A percentile compares a stretch with the other conserved stretches of the same genome.
Conservation (phyloP, 2,888 invertebrate species). For the Andrena flavipes region DNA sequence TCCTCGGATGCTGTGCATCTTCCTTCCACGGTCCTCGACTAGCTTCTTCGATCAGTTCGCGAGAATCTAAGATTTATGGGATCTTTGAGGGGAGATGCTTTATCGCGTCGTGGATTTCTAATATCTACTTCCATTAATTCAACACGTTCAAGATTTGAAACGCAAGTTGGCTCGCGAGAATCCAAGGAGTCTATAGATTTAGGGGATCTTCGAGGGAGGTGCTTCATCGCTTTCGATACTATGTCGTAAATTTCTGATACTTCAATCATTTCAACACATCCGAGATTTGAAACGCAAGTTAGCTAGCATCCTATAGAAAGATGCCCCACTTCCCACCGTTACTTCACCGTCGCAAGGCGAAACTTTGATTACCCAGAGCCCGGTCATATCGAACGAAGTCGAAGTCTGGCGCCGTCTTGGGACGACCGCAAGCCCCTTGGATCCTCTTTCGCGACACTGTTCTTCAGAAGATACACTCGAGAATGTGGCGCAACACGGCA, state of each 20-base stretch:
- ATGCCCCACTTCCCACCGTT: too few species aligned
- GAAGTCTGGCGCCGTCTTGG: not conserved
- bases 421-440: not conserved
- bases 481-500: not conserved
- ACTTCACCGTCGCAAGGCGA: not conserved
- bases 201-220: not conserved
- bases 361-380: not conserved
- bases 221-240: too few species aligned
- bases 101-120: too few species aligned
- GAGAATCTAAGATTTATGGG: not conserved
- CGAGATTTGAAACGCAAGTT: not conserved
- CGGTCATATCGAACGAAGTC: not conserved
- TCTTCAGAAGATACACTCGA: not conserved
- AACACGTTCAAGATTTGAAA: too few species aligned
- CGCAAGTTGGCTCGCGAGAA: not conserved
- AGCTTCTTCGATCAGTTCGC: not conserved
- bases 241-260: too few species aligned
- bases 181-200: not conserved
- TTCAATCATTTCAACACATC: too few species aligned
- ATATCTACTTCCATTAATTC: too few species aligned
- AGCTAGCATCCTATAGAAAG: not conserved
- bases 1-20: slow-evolving; percentile 18
- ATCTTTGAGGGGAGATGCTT: not conserved
- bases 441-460: not conserved
- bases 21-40: not conserved